Conservation (phyloP, 2,113 vertebrate species). For the Oreochromis niloticus region DNA sequence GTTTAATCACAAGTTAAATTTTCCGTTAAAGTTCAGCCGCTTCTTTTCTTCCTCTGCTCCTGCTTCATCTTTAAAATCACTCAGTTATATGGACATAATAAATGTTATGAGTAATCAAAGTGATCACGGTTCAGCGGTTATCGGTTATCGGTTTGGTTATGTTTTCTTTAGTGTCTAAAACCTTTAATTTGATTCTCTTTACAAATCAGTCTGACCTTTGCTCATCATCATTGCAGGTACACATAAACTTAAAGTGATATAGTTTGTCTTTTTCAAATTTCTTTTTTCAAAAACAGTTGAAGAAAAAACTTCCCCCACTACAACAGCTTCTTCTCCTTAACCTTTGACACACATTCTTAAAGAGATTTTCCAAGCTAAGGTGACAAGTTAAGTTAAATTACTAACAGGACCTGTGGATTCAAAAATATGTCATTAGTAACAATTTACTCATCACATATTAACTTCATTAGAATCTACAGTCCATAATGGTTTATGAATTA, state of each 20-base stretch:
- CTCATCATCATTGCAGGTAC: background rate
- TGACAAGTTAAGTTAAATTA: background rate
- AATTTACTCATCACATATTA: too few species aligned
- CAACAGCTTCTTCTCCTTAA: background rate
- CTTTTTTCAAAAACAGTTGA: background rate
- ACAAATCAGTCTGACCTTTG: background rate
- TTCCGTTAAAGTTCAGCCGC: background rate
- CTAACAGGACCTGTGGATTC: background rate
- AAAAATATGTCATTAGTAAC: too few species aligned
- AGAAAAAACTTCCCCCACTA: background rate
- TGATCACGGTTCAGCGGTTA: too few species aligned
- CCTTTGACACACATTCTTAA: background rate
- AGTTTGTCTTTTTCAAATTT: background rate
- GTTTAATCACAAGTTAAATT: background rate
- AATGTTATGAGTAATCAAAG: too few species aligned
- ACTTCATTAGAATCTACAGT: too few species aligned
- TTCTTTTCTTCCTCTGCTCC: background rate
- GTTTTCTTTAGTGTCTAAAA: too few species aligned
- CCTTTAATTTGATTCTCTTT: background rate
- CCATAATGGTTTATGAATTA: too few species aligned
- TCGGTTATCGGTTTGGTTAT: too few species aligned
- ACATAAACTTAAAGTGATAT: background rate
- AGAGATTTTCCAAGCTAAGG: slow-evolving; percentile 8
- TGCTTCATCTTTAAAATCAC: background rate
- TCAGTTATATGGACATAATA: background rate